Percentiles rank a stretch among this genome's conserved stretches.
Conservation (phyloP, 2,113 vertebrate genomes). For the Esox niger region DNA sequence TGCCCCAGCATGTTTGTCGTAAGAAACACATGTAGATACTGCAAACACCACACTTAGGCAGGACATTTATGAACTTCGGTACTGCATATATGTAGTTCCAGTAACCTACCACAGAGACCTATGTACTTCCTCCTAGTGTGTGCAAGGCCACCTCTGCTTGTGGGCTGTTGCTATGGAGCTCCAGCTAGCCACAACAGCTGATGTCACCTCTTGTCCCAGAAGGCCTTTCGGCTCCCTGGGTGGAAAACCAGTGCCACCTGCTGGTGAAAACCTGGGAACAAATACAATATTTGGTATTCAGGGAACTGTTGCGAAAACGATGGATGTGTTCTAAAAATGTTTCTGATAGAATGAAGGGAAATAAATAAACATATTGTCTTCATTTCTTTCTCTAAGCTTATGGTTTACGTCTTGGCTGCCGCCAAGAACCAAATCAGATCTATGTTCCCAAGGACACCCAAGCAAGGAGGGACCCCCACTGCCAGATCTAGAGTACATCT, state of each 20-base stretch:
- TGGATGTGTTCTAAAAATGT: too few relatives aligned
- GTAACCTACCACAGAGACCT: too few relatives aligned
- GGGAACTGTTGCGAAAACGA: too few relatives aligned
- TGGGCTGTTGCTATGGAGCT: neutral
- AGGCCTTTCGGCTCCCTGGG: neutral
- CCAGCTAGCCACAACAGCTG: neutral
- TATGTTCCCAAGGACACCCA: neutral
- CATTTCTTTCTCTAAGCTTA: neutral
- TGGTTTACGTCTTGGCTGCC: neutral
- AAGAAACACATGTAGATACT: too few relatives aligned
- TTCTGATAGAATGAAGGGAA: too few relatives aligned
- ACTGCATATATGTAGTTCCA: too few relatives aligned
- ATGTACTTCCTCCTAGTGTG: neutral
- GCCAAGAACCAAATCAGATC: neutral
- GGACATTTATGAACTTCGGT: too few relatives aligned
- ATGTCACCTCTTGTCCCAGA: neutral
- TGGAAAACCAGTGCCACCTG: constrained; percentile 22
- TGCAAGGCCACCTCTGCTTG: neutral
- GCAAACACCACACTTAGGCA: too few relatives aligned
- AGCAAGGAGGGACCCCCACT: neutral
- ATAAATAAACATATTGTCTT: too few relatives aligned
- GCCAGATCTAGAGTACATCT: neutral
- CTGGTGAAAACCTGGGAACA: constrained; percentile 12
- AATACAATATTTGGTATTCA: too few relatives aligned
- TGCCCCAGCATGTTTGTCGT: too few relatives aligned